These are phyloP conservation scores for Rhea pennata DNA, from an alignment of 2,113 vertebrate species.

Conservation along the genomic window DNA sequence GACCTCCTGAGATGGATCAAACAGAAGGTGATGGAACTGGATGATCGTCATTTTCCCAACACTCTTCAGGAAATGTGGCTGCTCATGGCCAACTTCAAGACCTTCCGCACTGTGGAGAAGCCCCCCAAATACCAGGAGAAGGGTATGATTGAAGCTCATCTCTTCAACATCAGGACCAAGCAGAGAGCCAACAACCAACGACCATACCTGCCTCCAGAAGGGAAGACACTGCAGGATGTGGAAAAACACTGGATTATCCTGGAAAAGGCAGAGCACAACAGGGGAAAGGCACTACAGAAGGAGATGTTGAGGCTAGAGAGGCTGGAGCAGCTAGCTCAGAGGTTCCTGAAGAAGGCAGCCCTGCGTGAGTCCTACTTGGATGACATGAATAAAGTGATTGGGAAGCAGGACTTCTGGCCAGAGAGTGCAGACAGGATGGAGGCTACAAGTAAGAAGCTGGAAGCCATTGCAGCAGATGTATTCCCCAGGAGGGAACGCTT, in stretches of 20 bases:
- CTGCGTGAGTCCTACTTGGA: slow-evolving; percentile 86
- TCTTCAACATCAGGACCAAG: slow-evolving; percentile 86
- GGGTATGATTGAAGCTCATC: slow-evolving; percentile 85
- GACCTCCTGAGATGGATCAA: slow-evolving; percentile 88
- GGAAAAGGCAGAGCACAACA: slow-evolving; percentile 79
- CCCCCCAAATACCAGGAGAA: slow-evolving; percentile 89
- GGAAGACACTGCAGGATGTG: slow-evolving; percentile 80
- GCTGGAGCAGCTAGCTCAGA: slow-evolving; percentile 86
- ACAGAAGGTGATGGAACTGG: slow-evolving; percentile 82
- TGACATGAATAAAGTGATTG: slow-evolving; percentile 80
- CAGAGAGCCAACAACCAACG: slow-evolving; percentile 85
- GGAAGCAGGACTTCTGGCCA: slow-evolving; percentile 74
- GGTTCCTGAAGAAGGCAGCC: slow-evolving; percentile 84
- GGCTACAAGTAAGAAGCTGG: slow-evolving; percentile 81
- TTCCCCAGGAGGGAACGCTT: slow-evolving; percentile 86
- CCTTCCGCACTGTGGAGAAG: slow-evolving; percentile 88
- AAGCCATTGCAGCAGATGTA: slow-evolving; percentile 84
- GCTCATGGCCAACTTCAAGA: slow-evolving; percentile 85
- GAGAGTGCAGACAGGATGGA: slow-evolving; percentile 73
- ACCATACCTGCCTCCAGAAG: slow-evolving; percentile 81
- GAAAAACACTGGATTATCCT: slow-evolving; percentile 84
- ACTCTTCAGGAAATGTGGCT: slow-evolving; percentile 83
- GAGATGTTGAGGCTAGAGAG: slow-evolving; percentile 84
- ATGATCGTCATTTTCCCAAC: slow-evolving; percentile 85
- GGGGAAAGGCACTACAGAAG: slow-evolving; percentile 78